Evolutionary conservation across 2,113 vertebrate species (phyloP).

Genomic region (Neopipo cinnamomea): DNA sequence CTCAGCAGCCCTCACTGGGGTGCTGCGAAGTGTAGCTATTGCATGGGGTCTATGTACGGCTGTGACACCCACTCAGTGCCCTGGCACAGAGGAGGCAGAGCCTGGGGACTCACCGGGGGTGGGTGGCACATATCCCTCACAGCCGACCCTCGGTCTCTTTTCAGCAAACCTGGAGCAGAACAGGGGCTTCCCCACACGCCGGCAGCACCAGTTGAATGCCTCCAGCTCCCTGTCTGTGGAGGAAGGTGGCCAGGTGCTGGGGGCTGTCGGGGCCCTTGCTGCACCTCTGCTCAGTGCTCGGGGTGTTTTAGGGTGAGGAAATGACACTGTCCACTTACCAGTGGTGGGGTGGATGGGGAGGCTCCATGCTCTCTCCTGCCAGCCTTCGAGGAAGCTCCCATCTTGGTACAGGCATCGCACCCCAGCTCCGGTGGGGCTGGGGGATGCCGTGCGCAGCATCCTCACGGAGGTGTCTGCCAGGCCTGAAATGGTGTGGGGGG

Average conservation of each 20-base stretch:
- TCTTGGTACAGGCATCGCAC: constrained; percentile 32
- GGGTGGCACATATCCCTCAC: not conserved
- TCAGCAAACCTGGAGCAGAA: constrained; percentile 47
- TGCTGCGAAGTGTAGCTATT: not conserved
- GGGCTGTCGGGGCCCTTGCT: accelerated
- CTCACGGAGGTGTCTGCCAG: accelerated
- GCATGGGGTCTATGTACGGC: accelerated
- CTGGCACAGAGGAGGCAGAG: not conserved
- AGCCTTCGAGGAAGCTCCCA: constrained; percentile 13
- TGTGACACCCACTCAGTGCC: not conserved
- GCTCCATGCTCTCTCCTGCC: constrained; percentile 51
- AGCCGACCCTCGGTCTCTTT: constrained; percentile 2
- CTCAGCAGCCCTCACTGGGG: not conserved
- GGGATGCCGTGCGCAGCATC: not conserved
- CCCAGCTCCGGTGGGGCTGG: not conserved
- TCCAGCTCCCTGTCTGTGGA: not conserved
- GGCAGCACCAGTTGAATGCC: constrained; percentile 31
- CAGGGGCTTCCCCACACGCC: not conserved
- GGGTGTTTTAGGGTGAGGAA: accelerated
- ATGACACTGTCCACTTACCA: not conserved
- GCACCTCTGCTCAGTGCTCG: accelerated
- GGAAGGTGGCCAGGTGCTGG: accelerated
- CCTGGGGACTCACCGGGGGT: not conserved
- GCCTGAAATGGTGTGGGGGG: not conserved
- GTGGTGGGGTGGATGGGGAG: accelerated